These are phyloP conservation scores for Eilema sororculum DNA, from an alignment of 2,888 invertebrate species.

Conservation along the genomic window DNA sequence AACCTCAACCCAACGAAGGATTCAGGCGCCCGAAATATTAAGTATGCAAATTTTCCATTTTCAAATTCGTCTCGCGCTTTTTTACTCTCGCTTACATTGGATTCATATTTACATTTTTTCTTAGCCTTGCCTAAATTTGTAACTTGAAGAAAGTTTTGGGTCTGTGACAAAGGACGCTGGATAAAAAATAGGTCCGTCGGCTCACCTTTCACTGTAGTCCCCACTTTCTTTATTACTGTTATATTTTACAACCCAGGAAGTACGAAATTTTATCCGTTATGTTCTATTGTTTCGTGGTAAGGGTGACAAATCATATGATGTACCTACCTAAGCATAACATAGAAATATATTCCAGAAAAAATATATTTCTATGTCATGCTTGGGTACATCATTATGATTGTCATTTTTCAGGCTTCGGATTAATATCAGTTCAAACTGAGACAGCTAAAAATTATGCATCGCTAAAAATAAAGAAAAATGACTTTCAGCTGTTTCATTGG, in stretches of 20 bases:
- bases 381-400: too few relatives aligned
- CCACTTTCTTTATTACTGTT: not conserved
- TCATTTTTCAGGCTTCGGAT: too few relatives aligned
- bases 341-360: too few relatives aligned
- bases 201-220: slow-evolving; percentile 9
- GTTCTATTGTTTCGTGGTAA: not conserved
- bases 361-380: too few relatives aligned
- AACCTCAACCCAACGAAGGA: too few relatives aligned
- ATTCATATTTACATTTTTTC: not conserved
- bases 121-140: slow-evolving; percentile 27
- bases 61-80: not conserved
- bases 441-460: too few relatives aligned
- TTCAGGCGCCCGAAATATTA: too few relatives aligned
- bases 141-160: slow-evolving; percentile 18
- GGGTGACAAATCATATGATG: too few relatives aligned
- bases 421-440: too few relatives aligned
- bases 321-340: too few relatives aligned
- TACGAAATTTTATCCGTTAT: not conserved
- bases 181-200: not conserved
- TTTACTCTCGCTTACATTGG: not conserved
- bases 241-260: not conserved
- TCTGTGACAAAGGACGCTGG: not conserved
- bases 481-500: not conserved
- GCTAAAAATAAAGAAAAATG: too few relatives aligned
- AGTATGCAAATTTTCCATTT: too few relatives aligned